These are phyloP conservation scores for Grammomys dolichurus DNA, from an alignment of 2,113 vertebrate species.

Conservation along the genomic window DNA sequence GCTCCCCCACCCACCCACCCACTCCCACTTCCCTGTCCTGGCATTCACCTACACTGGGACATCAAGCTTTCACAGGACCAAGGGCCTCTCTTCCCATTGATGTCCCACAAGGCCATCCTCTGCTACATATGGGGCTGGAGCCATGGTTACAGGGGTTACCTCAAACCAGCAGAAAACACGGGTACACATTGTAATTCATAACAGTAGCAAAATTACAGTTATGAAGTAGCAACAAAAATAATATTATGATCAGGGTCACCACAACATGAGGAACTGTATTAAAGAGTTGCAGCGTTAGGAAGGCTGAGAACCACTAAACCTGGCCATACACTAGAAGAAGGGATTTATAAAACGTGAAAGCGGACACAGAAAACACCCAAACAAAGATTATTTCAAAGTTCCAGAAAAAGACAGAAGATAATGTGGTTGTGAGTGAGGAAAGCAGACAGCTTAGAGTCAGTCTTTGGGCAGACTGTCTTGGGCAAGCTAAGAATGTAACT, in stretches of 20 bases:
- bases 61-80: too few species aligned
- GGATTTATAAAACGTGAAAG: conserved; percentile 2
- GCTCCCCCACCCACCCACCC: too few species aligned
- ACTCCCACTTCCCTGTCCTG: too few species aligned
- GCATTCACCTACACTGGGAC: too few species aligned
- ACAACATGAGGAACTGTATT: not conserved
- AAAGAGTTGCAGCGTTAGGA: not conserved
- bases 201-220: not conserved
- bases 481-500: not conserved
- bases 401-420: not conserved
- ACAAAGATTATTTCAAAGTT: not conserved
- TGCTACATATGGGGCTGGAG: too few species aligned
- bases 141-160: not conserved
- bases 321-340: not conserved
- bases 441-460: not conserved
- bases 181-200: not conserved
- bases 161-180: not conserved
- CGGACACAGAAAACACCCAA: not conserved
- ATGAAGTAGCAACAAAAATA: not conserved
- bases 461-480: not conserved
- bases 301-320: not conserved
- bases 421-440: not conserved
- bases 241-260: not conserved
- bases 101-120: too few species aligned
- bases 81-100: too few species aligned